These are phyloP conservation scores for Palloptera scutellata DNA, from an alignment of 2,888 invertebrate species.

Conservation along the genomic window DNA sequence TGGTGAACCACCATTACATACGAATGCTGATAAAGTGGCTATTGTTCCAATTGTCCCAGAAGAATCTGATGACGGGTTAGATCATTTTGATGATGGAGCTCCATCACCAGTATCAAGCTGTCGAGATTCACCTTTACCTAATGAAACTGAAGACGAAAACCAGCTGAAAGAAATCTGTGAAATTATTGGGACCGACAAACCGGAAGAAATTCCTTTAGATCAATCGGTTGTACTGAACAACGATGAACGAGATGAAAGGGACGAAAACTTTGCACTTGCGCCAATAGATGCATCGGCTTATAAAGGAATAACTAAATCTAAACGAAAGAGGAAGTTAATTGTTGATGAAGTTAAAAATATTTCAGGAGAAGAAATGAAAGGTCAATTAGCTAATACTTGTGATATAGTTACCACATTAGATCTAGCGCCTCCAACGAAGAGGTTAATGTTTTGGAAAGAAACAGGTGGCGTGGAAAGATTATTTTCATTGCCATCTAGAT, in stretches of 20 bases:
- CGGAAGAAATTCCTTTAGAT: slow-evolving; percentile 65
- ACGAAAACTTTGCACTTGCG: slow-evolving; percentile 95
- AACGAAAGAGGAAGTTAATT: slow-evolving; percentile 94
- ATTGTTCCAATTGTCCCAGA: slow-evolving; percentile 63
- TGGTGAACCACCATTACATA: slow-evolving; percentile 80
- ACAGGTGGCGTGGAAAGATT: slow-evolving; percentile 97
- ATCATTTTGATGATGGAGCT: slow-evolving; percentile 77
- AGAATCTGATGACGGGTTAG: slow-evolving; percentile 75
- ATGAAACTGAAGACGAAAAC: slow-evolving; percentile 41
- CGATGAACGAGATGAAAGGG: slow-evolving; percentile 67
- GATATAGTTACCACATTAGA: slow-evolving; percentile 96
- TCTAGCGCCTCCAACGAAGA: slow-evolving; percentile 95
- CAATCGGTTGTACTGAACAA: slow-evolving; percentile 90
- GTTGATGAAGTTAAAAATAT: slow-evolving; percentile 99
- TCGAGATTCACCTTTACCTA: slow-evolving; percentile 69
- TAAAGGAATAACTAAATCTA: slow-evolving; percentile 86
- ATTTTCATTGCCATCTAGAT: slow-evolving; percentile 88
- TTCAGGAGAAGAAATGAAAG: slow-evolving; percentile 99
- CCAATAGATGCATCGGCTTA: slow-evolving; percentile 93
- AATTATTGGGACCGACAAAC: slow-evolving; percentile 22
- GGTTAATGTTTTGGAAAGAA: slow-evolving; percentile 98
- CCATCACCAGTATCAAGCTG: slow-evolving; percentile 67
- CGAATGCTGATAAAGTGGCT: slow-evolving; percentile 58
- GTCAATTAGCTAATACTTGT: slow-evolving; percentile 94
- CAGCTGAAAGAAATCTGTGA: slow-evolving; percentile 37